Base-by-base conservation (phyloP, 2,888 invertebrate genomes). In the Pristionchus japonicus region DNA sequence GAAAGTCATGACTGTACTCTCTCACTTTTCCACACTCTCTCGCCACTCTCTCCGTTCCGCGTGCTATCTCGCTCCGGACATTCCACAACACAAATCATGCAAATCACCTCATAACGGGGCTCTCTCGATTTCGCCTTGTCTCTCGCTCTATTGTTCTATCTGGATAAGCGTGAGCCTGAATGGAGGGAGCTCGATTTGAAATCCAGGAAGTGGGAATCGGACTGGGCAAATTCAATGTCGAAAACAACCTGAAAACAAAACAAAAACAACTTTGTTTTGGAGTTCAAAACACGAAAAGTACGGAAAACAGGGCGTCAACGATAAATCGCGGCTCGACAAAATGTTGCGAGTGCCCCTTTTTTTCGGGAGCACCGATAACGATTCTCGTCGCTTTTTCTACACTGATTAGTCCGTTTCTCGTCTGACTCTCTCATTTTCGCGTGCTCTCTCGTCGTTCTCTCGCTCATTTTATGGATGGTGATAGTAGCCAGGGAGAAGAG, bases 341-440 rank as follows among this genome's bases (percentile, higher is more conserved):
- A 77, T n/a, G 43, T 77, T 77, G 77, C 77, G 47, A 70, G 37
- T 31, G 70, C 31, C 4, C 23, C 34, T 40, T 77, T n/a, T n/a
- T 77, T 77, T 77, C 77, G 77, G 77, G 77, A 77, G 77, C 77
- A 7, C 34, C 34, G 77, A 77, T 77, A 77, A 77, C 40, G 27
- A 47, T 7, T n/a, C 43, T 23, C 0, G 40, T 77, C 67, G 17
- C 67, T 67, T 70, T 70, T 70, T 70, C 70, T 70, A 70, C 70
- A 70, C 70, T 77, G 43, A 47, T 47, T 77, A 40, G 43, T 77
- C 77, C 3, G n/a, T n/a, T 47, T 27, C 13, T 77, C 43, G 9
- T 40, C 31, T 74, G 34, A 34, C 74, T 40, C 74, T 74, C 74
- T n/a, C 17, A 23, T n/a, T n/a, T n/a, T 27, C 13, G 77, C 77